These are phyloP conservation scores for Lota lota DNA, from an alignment of 2,113 vertebrate species.

Conservation along the genomic window DNA sequence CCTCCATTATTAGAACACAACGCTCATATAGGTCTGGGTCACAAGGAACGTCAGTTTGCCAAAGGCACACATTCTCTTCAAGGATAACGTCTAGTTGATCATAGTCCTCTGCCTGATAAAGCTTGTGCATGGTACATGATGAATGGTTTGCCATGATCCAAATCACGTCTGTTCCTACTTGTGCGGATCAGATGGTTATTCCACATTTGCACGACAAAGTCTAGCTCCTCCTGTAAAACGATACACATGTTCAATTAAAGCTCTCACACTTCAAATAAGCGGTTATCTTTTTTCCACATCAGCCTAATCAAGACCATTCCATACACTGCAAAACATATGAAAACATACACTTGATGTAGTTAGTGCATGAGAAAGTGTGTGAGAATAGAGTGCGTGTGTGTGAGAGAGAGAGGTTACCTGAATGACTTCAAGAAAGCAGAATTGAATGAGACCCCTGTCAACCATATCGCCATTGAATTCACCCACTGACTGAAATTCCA, in stretches of 20 bases:
- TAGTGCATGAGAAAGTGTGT: background rate
- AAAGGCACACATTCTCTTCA: constrained; percentile 11
- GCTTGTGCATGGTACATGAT: constrained; percentile 18
- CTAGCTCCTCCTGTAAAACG: constrained; percentile 15
- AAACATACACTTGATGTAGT: background rate
- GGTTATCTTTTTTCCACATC: no score
- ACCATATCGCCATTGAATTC: background rate
- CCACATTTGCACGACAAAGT: constrained; percentile 22
- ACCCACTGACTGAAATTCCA: background rate
- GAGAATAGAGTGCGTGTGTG: background rate
- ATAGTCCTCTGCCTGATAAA: constrained; percentile 13
- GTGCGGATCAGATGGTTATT: constrained; percentile 23
- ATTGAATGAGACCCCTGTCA: background rate
- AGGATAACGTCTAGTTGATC: constrained; percentile 19
- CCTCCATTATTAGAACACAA: constrained; percentile 23
- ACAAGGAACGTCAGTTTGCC: constrained; percentile 21
- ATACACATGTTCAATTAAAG: background rate
- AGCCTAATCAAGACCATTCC: no score
- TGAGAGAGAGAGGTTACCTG: background rate
- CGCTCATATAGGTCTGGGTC: constrained; percentile 18
- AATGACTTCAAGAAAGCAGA: constrained; percentile 6
- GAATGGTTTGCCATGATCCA: constrained; percentile 17
- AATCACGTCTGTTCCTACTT: constrained; percentile 5
- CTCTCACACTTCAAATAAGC: background rate
- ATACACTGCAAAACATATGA: background rate